These are phyloP conservation scores for Drosophila robusta DNA, from an alignment of 2,888 invertebrate species.

Conservation along the genomic window DNA sequence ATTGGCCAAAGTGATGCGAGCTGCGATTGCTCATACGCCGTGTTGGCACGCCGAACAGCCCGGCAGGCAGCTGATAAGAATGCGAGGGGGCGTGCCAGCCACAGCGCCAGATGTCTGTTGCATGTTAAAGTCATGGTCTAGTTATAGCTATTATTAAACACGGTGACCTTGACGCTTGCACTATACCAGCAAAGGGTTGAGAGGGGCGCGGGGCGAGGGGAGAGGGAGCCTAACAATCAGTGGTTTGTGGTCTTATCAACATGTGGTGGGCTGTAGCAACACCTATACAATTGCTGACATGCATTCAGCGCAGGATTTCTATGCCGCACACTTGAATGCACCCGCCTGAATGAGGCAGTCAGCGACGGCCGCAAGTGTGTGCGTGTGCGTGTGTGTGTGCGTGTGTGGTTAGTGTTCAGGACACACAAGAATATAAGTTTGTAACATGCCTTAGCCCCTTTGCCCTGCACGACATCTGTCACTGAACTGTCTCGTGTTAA, in stretches of 20 bases:
- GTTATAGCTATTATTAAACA: constrained; percentile 39
- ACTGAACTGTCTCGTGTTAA: constrained; percentile 40
- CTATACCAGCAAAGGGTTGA: neutral
- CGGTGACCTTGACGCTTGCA: constrained; percentile 39
- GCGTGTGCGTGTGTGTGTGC: constrained; percentile 2
- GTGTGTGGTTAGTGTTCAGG: neutral
- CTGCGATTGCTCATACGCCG: constrained; percentile 36
- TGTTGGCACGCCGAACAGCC: neutral
- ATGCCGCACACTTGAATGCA: constrained; percentile 64
- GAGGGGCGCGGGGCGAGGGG: neutral
- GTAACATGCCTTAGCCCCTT: constrained; percentile 31
- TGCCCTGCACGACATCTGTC: constrained; percentile 27
- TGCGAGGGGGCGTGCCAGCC: constrained; percentile 1
- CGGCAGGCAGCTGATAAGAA: neutral
- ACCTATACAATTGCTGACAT: constrained; percentile 54
- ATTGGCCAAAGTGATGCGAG: constrained; percentile 10
- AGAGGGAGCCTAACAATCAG: neutral
- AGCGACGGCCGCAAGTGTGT: constrained; percentile 16
- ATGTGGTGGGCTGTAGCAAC: constrained; percentile 10
- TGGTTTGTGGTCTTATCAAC: neutral
- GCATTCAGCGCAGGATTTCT: constrained; percentile 69
- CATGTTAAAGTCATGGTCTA: constrained; percentile 29
- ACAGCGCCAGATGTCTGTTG: neutral
- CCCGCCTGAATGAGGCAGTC: constrained; percentile 18
- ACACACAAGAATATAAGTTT: constrained; percentile 10